Percentiles rank a stretch among this genome's conserved stretches.
Evolutionary conservation across 1,140 invertebrate species (phyloP).

Genomic region (Chrysomallon squamiferum): DNA sequence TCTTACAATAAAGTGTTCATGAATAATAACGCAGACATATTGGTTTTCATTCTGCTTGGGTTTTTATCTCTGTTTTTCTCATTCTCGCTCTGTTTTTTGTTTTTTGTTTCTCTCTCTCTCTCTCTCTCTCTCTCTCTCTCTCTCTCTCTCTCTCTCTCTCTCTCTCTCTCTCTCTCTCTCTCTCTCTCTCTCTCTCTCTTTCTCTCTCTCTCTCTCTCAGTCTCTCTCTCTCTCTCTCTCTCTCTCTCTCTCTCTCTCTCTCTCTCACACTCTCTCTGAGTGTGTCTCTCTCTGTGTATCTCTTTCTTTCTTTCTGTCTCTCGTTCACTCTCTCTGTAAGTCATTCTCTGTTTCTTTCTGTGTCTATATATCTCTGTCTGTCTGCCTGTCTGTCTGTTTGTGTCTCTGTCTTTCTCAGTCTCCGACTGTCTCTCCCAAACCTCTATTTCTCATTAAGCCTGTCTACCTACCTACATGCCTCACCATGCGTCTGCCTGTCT

Average conservation of each 20-base stretch:
- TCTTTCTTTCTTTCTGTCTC: not conserved
- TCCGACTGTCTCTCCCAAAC: no score
- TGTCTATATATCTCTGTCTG: constrained; percentile 5
- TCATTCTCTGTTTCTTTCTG: constrained; percentile 5
- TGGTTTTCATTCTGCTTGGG: no score
- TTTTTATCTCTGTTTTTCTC: no score
- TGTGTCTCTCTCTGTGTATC: not conserved
- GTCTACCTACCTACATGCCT: no score
- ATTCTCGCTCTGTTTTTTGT: no score
- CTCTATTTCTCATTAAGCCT: not conserved
- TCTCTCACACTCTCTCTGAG: not conserved
- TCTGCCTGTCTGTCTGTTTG: not conserved
- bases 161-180: not conserved
- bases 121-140: no score
- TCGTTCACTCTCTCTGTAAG: not conserved
- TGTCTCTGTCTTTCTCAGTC: not conserved
- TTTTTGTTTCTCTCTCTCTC: not conserved
- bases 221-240: constrained; percentile 3
- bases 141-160: no score
- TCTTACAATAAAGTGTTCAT: not conserved
- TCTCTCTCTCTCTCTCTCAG: constrained; percentile 4
- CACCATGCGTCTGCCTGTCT: no score
- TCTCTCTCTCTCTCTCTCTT: constrained; percentile 1
- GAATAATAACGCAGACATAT: not conserved
- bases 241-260: not conserved